phyloP scores from a whole-genome alignment of 2,113 vertebrate species.

The Aramus guarauna region DNA sequence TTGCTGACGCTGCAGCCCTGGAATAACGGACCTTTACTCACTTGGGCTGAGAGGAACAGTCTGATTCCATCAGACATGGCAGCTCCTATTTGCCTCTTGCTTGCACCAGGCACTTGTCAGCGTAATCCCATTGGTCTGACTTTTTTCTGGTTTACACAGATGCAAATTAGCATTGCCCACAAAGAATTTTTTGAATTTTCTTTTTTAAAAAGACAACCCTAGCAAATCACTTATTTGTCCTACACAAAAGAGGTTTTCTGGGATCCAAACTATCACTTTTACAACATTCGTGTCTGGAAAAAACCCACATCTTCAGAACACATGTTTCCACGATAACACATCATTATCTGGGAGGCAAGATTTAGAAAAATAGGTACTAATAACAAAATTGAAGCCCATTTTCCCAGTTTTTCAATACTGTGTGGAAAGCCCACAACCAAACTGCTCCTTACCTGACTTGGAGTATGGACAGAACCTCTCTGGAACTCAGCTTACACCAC shows the following conservation, averaged over 20 bases:
- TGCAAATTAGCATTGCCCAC: neutral
- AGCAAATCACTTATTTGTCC: neutral
- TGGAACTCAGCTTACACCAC: neutral
- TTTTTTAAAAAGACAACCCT: neutral
- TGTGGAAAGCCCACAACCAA: neutral
- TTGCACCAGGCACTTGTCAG: neutral
- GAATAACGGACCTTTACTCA: slow-evolving; percentile 13
- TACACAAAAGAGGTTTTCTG: neutral
- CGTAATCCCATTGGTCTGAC: neutral
- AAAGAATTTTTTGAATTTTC: no score
- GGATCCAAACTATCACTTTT: neutral
- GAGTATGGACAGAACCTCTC: neutral
- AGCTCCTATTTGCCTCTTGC: neutral
- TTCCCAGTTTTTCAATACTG: neutral
- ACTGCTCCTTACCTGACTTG: neutral
- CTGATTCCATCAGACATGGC: neutral
- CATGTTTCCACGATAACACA: neutral
- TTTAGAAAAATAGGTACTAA: neutral
- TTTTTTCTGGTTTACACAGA: neutral
- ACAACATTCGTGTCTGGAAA: neutral
- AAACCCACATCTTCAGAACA: neutral
- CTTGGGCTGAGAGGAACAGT: neutral
- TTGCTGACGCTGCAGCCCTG: slow-evolving; percentile 12
- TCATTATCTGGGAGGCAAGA: neutral
- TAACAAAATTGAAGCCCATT: neutral